Conservation (phyloP, 2,113 vertebrate genomes). For the Microtus oregoni region DNA sequence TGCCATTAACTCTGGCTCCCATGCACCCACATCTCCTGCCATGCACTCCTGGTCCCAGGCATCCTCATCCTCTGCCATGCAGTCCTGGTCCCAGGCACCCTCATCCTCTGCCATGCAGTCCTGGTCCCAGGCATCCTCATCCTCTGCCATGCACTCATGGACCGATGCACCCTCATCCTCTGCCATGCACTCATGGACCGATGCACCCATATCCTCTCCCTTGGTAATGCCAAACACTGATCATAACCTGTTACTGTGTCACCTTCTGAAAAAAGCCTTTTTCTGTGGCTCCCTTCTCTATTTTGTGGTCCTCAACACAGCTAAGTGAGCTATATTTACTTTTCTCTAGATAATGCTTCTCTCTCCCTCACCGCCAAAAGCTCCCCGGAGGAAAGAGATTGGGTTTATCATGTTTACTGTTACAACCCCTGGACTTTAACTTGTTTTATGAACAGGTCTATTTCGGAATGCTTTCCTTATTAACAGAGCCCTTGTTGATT, state of each 20-base stretch:
- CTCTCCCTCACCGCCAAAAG: background rate
- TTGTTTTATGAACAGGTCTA: background rate
- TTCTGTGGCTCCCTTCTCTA: background rate
- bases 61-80: too few relatives aligned
- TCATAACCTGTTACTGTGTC: background rate
- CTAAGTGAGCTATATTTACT: background rate
- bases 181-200: background rate
- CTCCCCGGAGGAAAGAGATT: background rate
- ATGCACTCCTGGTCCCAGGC: too few relatives aligned
- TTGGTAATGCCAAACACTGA: background rate
- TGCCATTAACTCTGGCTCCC: too few relatives aligned
- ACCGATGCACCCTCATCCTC: too few relatives aligned
- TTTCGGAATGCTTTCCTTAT: background rate
- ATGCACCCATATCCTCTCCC: background rate
- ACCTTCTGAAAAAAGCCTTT: background rate
- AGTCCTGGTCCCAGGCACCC: too few relatives aligned
- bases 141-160: too few relatives aligned
- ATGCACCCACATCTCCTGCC: too few relatives aligned
- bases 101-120: background rate
- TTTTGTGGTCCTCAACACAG: background rate
- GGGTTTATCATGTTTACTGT: background rate
- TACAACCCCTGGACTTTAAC: background rate
- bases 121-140: too few relatives aligned
- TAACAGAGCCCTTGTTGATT: background rate
- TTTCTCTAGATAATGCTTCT: background rate